phyloP scores from a whole-genome alignment of 2,797 vertebrate species.

The Pangasius mekongensis region DNA sequence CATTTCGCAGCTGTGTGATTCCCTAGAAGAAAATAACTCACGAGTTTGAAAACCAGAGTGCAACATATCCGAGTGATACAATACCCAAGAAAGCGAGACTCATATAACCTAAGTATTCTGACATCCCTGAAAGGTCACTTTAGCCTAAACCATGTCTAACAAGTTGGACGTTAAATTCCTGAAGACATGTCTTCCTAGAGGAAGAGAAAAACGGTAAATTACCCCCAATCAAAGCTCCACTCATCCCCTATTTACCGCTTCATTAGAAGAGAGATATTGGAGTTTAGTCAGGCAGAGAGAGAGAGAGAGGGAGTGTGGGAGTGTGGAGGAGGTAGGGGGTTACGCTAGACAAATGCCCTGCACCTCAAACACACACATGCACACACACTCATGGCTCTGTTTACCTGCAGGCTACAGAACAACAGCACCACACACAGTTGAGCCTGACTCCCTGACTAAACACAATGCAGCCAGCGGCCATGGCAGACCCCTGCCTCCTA shows the following conservation, averaged over 20 bases:
- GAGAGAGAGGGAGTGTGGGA: slow-evolving; percentile 23
- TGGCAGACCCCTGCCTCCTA: slow-evolving; percentile 60
- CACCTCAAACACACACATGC: slow-evolving; percentile 46
- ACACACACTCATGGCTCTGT: slow-evolving; percentile 44
- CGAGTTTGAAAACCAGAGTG: neutral
- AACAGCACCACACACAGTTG: slow-evolving; percentile 58
- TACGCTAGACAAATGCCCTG: slow-evolving; percentile 56
- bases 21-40: neutral
- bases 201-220: slow-evolving; percentile 61
- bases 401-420: slow-evolving; percentile 62
- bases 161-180: slow-evolving; percentile 38
- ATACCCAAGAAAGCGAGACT: neutral
- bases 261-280: slow-evolving; percentile 64
- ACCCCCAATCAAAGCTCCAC: slow-evolving; percentile 63
- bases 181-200: slow-evolving; percentile 49
- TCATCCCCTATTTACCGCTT: slow-evolving; percentile 65
- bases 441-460: slow-evolving; percentile 55
- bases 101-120: neutral
- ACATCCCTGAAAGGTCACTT: slow-evolving; percentile 7
- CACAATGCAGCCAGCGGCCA: slow-evolving; percentile 59
- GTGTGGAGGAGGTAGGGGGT: slow-evolving; percentile 54
- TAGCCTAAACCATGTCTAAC: slow-evolving; percentile 18
- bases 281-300: slow-evolving; percentile 61
- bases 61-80: neutral
- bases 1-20: neutral